Evolutionary conservation across 2,113 vertebrate genomes (phyloP).

Genomic region (Blennius ocellaris): DNA sequence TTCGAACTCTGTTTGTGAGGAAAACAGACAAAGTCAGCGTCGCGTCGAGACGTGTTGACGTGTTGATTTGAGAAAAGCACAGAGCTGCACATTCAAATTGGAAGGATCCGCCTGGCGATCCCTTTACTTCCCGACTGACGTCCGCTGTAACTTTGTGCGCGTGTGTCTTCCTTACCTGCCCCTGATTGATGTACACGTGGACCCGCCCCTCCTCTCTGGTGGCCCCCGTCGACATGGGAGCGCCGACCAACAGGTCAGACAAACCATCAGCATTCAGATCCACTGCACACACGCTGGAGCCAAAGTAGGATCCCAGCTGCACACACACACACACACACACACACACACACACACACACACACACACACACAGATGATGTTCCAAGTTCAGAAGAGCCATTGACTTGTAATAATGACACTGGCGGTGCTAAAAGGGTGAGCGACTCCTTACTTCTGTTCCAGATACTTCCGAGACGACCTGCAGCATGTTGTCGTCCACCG

Average conservation of each 20-base stretch:
- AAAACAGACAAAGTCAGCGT: too few species aligned
- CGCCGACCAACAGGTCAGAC: conserved; percentile 94
- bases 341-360: conserved; percentile 36
- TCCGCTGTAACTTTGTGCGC: too few species aligned
- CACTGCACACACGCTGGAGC: conserved; percentile 90
- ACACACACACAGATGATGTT: too few species aligned
- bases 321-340: conserved; percentile 18
- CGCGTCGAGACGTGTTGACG: background rate
- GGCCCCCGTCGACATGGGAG: conserved; percentile 85
- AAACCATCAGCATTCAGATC: conserved; percentile 94
- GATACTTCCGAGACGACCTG: conserved; percentile 83
- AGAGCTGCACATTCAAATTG: background rate
- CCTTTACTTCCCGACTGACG: too few species aligned
- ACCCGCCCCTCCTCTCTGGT: conserved; percentile 93
- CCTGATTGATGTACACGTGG: conserved; percentile 94
- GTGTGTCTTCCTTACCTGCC: conserved; percentile 78
- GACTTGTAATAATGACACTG: conserved; percentile 6
- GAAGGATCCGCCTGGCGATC: too few species aligned
- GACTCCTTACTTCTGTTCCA: conserved; percentile 86
- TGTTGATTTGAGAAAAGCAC: background rate
- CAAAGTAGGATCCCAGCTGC: conserved; percentile 96
- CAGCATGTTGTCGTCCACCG: conserved; percentile 72
- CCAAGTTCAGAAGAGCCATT: background rate
- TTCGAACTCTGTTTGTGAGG: too few species aligned
- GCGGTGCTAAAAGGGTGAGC: conserved; percentile 5